Evolutionary conservation across 2,113 vertebrate genomes (phyloP).

Genomic region (Clinocottus analis): DNA sequence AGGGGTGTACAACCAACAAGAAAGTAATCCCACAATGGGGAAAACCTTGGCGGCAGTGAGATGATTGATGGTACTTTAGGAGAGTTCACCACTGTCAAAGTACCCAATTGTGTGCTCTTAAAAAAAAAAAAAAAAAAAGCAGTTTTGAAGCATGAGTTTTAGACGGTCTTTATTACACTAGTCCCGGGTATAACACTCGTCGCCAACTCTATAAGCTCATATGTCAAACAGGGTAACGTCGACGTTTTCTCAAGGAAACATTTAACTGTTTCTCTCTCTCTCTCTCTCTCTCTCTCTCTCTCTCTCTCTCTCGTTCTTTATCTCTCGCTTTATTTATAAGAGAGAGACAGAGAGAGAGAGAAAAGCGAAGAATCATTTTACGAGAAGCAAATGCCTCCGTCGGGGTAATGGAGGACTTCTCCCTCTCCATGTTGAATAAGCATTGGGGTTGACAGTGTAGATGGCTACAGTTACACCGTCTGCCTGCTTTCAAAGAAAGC

Average conservation of each 20-base stretch:
- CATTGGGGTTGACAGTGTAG: not conserved
- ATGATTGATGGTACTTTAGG: constrained; percentile 66
- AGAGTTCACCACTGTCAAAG: constrained; percentile 65
- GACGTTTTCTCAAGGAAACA: constrained; percentile 13
- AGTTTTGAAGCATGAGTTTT: constrained; percentile 60
- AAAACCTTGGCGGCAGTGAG: constrained; percentile 33
- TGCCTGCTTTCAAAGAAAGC: too few species aligned
- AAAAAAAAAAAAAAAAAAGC: constrained; percentile 46
- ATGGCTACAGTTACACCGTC: constrained; percentile 25
- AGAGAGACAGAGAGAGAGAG: too few species aligned
- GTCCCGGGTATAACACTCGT: constrained; percentile 37
- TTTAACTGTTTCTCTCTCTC: constrained; percentile 32
- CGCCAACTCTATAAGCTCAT: constrained; percentile 55
- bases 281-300: constrained; percentile 8
- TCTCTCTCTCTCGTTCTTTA: not conserved
- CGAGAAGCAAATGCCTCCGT: constrained; percentile 1
- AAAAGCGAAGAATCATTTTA: too few species aligned
- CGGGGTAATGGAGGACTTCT: not conserved
- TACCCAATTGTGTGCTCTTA: constrained; percentile 64
- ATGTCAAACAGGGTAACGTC: constrained; percentile 34
- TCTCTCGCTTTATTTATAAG: not conserved
- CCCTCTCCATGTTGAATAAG: constrained; percentile 30
- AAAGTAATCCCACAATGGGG: constrained; percentile 57
- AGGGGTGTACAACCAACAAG: constrained; percentile 50
- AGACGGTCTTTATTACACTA: constrained; percentile 58